Base-by-base conservation (phyloP, 2,113 vertebrate genomes). In the Trochalopteron elliotii region DNA sequence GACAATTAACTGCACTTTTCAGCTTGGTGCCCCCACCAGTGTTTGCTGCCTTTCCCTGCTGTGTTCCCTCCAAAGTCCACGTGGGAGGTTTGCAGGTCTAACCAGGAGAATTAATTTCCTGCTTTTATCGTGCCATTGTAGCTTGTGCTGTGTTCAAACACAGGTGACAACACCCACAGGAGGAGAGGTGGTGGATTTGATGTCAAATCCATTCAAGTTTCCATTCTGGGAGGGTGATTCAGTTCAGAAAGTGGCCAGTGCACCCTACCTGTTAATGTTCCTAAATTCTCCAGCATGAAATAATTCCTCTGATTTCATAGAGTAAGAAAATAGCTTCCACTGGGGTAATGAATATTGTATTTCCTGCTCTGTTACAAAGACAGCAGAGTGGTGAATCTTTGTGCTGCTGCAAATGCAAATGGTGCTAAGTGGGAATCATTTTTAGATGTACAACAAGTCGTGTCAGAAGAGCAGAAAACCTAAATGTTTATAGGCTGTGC, bases 381-480 rank as follows among this genome's bases (percentile, higher is more conserved):
- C 76, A 90, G 75, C 67, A 39, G 59, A 92, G 52, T 10, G 37
- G 52, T 68, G 93, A 71, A n/a, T 75, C 52, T 88, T 65, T 18
- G 71, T 90, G 88, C 82, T 86, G 52, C 52, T 91, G 72, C 76
- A 87, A 52, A 75, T 78, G 80, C 65, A 60, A 64, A 75, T 52
- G 78, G 80, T 75, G 83, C 42, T 75, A 89, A 92, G 87, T 77
- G 63, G 85, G 83, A 93, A 92, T 76, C 59, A n/a, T 83, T 83
- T 89, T 85, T 69, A 76, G 45, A 76, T 77, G 67, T 45, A 69
- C 69, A 64, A 78, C 83, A 72, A 87, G 65, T 79, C 28, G n/a
- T 77, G 68, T 69, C 74, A 85, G 94, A 92, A 72, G 76, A 89
- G 56, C 83, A 83, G 82, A 70, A 97, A 94, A 50, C 55, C 57